Evolutionary conservation across 1,140 invertebrate species (phyloP).

Genomic region (Panagrolaimus sp.): DNA sequence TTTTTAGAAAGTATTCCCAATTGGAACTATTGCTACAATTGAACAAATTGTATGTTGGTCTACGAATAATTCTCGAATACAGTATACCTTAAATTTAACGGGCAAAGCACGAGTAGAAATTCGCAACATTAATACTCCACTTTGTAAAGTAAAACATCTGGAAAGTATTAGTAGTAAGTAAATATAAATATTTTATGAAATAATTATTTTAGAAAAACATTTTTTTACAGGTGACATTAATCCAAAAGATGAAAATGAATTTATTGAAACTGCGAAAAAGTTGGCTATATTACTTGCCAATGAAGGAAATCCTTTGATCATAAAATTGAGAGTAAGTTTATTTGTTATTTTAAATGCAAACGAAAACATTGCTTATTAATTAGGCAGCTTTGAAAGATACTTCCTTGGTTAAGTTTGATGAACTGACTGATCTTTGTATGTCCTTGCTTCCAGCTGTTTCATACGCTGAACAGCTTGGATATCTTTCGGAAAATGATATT

Average conservation of each 20-base stretch:
- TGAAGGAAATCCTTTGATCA: not conserved
- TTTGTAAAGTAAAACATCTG: no score
- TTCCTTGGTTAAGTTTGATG: not conserved
- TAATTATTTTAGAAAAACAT: not conserved
- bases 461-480: slow-evolving; percentile 61
- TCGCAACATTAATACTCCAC: slow-evolving; percentile 60
- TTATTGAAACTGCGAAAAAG: slow-evolving; percentile 14
- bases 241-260: slow-evolving; percentile 7
- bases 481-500: slow-evolving; percentile 62
- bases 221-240: not conserved
- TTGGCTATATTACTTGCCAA: not conserved
- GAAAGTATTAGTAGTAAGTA: no score
- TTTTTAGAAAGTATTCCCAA: slow-evolving; percentile 37
- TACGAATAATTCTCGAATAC: slow-evolving; percentile 61
- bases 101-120: slow-evolving; percentile 62
- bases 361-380: not conserved
- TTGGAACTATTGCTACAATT: slow-evolving; percentile 63
- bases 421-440: slow-evolving; percentile 39
- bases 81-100: slow-evolving; percentile 63
- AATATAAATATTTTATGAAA: no score
- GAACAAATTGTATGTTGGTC: slow-evolving; percentile 63
- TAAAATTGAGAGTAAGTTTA: not conserved
- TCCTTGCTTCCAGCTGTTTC: slow-evolving; percentile 61
- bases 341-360: not conserved
- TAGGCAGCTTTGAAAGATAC: not conserved